Evolutionary conservation across 2,113 vertebrate genomes (phyloP), one percentile per base, ranked within the genome.

Genomic region (Trogon surrucura): DNA sequence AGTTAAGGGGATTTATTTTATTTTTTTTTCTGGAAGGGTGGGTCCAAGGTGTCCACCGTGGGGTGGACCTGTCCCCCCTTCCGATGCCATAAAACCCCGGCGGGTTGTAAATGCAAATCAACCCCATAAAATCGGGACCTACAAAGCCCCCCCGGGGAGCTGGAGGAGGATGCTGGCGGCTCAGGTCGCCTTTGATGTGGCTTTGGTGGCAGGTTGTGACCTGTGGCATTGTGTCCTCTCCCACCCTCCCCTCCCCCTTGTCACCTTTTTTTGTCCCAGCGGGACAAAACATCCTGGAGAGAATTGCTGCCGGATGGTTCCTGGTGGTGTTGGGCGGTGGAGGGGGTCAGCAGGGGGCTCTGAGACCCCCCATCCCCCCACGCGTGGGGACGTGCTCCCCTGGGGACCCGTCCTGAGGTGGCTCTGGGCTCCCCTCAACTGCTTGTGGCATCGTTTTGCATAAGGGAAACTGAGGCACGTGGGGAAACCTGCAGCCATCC

Each of bases 181-280:
- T 44, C 41, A 6, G 23, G 16, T 66, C 32, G 13, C 44, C 95
- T 95, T 95, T 95, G 95, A 95, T 85, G 88, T 88, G 74, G 91
- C 27, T 3, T 54, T 22, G 54, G 70, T 10, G 69, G 41, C 10
- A 2, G 80, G 54, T 1, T 48, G 77, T 94, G 94, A 87, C 89
- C 82, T 2, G 57, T 38, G 81, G 9, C 79, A 60, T 29, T 11
- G 69, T 67, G 36, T 36, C 36, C 36, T 36, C 8, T 36, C 36
- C 65, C 11, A 3, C n/a, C 29, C 38, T 44, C 32, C 34, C 44
- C 65, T 6, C 23, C 20, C 1, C 10, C 29, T 44, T 3, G 53
- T 5, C 81, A 21, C 81, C 82, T 78, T 93, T 95, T 95, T 56
- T 36, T 36, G 72, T 92, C 86, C 45, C 78, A 14, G 29, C 71